These are phyloP conservation scores for Drosophila putrida DNA, from an alignment of 2,888 invertebrate species.

Conservation along the genomic window DNA sequence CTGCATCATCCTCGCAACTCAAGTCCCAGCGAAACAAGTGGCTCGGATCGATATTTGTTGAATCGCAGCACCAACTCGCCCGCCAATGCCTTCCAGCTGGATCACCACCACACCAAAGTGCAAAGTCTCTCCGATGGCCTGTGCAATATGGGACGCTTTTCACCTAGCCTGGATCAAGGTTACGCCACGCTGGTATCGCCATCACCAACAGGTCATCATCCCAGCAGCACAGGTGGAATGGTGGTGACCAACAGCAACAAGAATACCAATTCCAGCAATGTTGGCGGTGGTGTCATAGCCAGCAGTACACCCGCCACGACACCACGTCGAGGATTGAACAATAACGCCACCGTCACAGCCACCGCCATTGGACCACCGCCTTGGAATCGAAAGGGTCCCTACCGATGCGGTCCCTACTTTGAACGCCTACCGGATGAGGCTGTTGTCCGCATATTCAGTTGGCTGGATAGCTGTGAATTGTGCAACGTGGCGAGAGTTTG, in stretches of 20 bases:
- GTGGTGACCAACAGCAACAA: conserved; percentile 75
- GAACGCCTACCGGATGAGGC: conserved; percentile 89
- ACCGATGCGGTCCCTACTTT: conserved; percentile 86
- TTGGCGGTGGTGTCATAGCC: conserved; percentile 52
- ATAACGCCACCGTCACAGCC: conserved; percentile 34
- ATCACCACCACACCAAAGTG: conserved; percentile 84
- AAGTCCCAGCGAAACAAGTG: conserved; percentile 85
- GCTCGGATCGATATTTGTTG: conserved; percentile 85
- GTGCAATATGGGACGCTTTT: conserved; percentile 86
- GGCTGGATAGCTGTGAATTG: conserved; percentile 90
- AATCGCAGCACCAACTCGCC: conserved; percentile 84
- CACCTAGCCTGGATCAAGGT: conserved; percentile 92
- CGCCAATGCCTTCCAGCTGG: conserved; percentile 82
- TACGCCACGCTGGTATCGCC: conserved; percentile 91
- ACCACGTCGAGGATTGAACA: conserved; percentile 52
- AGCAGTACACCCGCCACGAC: conserved; percentile 68
- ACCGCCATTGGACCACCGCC: conserved; percentile 80
- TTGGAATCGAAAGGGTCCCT: conserved; percentile 85
- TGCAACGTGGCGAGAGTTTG: conserved; percentile 92
- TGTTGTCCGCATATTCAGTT: conserved; percentile 89
- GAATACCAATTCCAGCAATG: conserved; percentile 40
- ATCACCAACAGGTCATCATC: conserved; percentile 85
- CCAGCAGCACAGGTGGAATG: conserved; percentile 43
- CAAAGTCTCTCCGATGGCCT: conserved; percentile 85
- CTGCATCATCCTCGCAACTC: conserved; percentile 83